Evolutionary conservation across 2,797 vertebrate genomes (phyloP).

Genomic region (Mycteria americana): DNA sequence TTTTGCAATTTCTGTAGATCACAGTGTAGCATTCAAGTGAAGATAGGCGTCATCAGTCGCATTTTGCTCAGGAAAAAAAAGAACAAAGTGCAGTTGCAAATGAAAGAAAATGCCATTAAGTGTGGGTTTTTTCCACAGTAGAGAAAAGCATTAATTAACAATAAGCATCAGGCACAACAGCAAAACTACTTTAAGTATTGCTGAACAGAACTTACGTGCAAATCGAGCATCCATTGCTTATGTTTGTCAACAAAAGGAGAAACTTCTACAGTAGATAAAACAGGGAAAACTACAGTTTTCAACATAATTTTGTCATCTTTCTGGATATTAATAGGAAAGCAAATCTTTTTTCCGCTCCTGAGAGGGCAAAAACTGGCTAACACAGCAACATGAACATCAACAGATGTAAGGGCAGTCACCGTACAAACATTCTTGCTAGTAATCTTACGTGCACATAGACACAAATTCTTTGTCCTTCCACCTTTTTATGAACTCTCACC

Average conservation of each 20-base stretch:
- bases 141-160: neutral
- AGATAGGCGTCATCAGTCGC: neutral
- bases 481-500: neutral
- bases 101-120: neutral
- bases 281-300: neutral
- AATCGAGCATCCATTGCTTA: neutral
- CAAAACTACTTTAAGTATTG: neutral
- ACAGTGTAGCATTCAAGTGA: neutral
- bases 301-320: neutral
- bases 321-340: neutral
- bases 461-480: neutral
- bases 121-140: neutral
- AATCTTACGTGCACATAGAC: neutral
- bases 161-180: neutral
- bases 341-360: neutral
- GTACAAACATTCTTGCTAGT: neutral
- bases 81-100: neutral
- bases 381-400: neutral
- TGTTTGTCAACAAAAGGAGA: neutral
- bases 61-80: neutral
- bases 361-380: neutral
- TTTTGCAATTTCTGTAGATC: neutral
- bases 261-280: neutral
- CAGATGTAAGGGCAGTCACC: neutral
- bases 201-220: neutral